Evolutionary conservation across 37 sponge, comb jelly and placozoan species (phyloP), one percentile per base, ranked within the genome.

Genomic region (Tethya wilhelma): DNA sequence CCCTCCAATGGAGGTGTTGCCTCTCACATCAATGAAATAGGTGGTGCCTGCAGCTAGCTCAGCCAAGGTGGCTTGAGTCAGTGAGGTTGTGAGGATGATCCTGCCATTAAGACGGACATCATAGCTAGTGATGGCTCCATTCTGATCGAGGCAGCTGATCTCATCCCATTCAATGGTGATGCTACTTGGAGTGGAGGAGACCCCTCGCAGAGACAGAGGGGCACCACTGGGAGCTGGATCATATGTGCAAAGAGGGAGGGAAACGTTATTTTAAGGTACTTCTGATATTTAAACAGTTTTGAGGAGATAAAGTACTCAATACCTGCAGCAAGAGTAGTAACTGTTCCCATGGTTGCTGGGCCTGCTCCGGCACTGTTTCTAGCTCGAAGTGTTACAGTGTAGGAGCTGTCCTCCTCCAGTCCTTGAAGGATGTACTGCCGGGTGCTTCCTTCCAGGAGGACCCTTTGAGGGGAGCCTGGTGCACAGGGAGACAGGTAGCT

Each of bases 71-170:
- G n/a, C n/a, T n/a, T n/a, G n/a, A n/a, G n/a, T n/a, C n/a, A n/a
- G n/a, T n/a, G n/a, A n/a, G n/a, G n/a, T n/a, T n/a, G n/a, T n/a
- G n/a, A n/a, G n/a, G n/a, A n/a, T n/a, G n/a, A n/a, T n/a, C n/a
- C n/a, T n/a, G n/a, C n/a, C n/a, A n/a, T n/a, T n/a, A n/a, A n/a
- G n/a, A n/a, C n/a, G n/a, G n/a, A n/a, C n/a, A n/a, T n/a, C n/a
- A n/a, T n/a, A n/a, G n/a, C n/a, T n/a, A n/a, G n/a, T n/a, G n/a
- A 65, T 65, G 17, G 66, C 31, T 65, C 66, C 66, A 65, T 65
- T 65, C 19, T 30, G 66, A 4, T 65, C 66, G 36, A 65, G 31
- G 37, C 66, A 65, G 2, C 5, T 34, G 2, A 65, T 30, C 37
- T 65, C 37, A 4, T 65, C 66, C 66, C 66, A 65, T 11, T 30